phyloP scores from a whole-genome alignment of 1,140 invertebrate species.

The Dendroctonus ponderosae region DNA sequence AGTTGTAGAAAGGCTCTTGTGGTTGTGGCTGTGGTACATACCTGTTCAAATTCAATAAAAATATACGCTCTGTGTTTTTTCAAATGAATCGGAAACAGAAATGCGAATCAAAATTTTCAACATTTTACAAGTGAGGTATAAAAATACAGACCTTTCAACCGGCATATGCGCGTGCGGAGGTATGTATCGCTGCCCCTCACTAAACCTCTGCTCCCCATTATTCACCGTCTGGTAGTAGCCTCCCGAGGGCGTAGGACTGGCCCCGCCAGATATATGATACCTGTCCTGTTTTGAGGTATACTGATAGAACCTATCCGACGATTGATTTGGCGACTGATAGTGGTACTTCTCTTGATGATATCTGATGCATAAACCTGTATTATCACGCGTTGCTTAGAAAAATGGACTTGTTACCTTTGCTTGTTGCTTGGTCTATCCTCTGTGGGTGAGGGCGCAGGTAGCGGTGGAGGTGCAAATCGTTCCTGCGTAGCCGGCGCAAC shows the following conservation, averaged over 20 bases:
- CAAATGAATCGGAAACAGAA: not conserved
- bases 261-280: constrained; percentile 30
- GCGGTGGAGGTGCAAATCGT: constrained; percentile 47
- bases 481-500: constrained; percentile 43
- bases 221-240: constrained; percentile 38
- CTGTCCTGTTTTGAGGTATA: constrained; percentile 29
- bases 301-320: constrained; percentile 27
- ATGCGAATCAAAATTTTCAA: not conserved
- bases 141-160: constrained; percentile 56
- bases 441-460: constrained; percentile 46
- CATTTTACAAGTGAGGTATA: not conserved
- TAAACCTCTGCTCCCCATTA: constrained; percentile 35
- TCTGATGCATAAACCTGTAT: constrained; percentile 6
- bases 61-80: not conserved
- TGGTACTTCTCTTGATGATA: constrained; percentile 37
- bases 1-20: constrained; percentile 46
- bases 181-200: constrained; percentile 54
- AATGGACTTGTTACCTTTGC: constrained; percentile 31
- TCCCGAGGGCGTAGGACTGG: constrained; percentile 35
- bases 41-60: constrained; percentile 7
- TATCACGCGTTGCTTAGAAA: not conserved
- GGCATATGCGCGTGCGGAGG: constrained; percentile 67
- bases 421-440: constrained; percentile 40
- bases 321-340: constrained; percentile 25
- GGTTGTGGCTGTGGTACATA: constrained; percentile 57